Evolutionary conservation across 30 jellyfish, hydroid and myxozoan genomes (phyloP).

Genomic region (Chironex yamaguchii): DNA sequence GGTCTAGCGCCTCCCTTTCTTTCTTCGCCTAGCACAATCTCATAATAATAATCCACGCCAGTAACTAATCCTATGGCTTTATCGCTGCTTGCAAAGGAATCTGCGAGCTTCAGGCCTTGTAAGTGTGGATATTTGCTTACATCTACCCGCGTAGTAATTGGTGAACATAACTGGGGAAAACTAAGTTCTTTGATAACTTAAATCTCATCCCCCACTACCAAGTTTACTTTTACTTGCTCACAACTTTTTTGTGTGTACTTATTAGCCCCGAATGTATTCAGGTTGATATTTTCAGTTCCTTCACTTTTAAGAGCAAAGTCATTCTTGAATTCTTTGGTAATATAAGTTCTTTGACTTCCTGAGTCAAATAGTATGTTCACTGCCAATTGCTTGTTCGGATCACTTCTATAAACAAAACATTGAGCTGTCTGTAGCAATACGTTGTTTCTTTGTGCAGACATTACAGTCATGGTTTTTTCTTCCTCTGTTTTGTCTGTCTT

Average conservation of each 20-base stretch:
- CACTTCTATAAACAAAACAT: neutral
- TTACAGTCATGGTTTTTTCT: neutral
- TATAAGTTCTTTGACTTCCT: conserved; percentile 54
- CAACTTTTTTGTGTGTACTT: conserved; percentile 19
- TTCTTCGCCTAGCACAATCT: conserved; percentile 32
- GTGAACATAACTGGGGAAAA: conserved; percentile 10
- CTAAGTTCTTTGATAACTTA: neutral
- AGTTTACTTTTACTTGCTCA: conserved; percentile 5
- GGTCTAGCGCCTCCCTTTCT: conserved; percentile 47
- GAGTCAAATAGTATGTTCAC: conserved; percentile 33
- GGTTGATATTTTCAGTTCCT: conserved; percentile 20
- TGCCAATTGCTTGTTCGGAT: neutral
- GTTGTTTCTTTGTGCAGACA: neutral
- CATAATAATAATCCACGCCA: conserved; percentile 49
- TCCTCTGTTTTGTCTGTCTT: conserved; percentile 5
- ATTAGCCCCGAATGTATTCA: conserved; percentile 46
- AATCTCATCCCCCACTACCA: conserved; percentile 6
- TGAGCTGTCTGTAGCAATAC: neutral
- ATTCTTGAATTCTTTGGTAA: conserved; percentile 29
- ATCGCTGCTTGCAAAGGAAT: conserved; percentile 1
- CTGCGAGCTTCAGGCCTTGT: conserved; percentile 51
- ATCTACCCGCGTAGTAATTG: conserved; percentile 16
- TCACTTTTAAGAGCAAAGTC: conserved; percentile 6
- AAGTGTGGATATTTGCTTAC: conserved; percentile 29
- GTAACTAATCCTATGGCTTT: conserved; percentile 4